Evolutionary conservation across 2,113 vertebrate species (phyloP).

Genomic region (Myiozetetes cayanensis): DNA sequence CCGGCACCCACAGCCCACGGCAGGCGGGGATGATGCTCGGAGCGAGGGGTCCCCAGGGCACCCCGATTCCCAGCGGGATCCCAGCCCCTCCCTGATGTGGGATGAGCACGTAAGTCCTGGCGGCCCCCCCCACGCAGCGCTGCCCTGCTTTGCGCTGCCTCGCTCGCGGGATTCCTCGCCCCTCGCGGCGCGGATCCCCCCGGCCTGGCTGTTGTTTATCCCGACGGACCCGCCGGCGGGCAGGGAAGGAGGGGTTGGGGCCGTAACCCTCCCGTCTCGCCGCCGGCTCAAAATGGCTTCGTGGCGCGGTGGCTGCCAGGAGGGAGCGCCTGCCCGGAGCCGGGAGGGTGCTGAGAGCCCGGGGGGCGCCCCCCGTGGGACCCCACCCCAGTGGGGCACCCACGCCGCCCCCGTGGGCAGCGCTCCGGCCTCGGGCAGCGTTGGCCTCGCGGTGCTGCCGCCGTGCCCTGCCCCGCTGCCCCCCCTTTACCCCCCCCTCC

Average conservation of each 20-base stretch:
- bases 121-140: not conserved
- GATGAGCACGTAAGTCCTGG: not conserved
- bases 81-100: not conserved
- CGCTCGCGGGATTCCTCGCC: not conserved
- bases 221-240: not conserved
- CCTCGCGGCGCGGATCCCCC: not conserved
- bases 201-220: not conserved
- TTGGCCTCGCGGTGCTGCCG: not conserved
- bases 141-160: not conserved
- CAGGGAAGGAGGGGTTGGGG: not conserved
- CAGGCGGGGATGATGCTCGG: not conserved
- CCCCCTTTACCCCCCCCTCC: not conserved
- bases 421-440: not conserved
- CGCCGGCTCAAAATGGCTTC: constrained; percentile 32
- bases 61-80: not conserved
- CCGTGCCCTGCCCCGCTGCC: not conserved
- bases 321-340: not conserved
- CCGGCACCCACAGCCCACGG: not conserved
- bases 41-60: not conserved
- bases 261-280: not conserved
- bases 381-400: not conserved
- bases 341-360: not conserved
- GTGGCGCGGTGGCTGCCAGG: not conserved
- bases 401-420: not conserved
- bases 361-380: fast-evolving